phyloP scores from a whole-genome alignment of 2,113 vertebrate species.

The Pycnonotus jocosus region DNA sequence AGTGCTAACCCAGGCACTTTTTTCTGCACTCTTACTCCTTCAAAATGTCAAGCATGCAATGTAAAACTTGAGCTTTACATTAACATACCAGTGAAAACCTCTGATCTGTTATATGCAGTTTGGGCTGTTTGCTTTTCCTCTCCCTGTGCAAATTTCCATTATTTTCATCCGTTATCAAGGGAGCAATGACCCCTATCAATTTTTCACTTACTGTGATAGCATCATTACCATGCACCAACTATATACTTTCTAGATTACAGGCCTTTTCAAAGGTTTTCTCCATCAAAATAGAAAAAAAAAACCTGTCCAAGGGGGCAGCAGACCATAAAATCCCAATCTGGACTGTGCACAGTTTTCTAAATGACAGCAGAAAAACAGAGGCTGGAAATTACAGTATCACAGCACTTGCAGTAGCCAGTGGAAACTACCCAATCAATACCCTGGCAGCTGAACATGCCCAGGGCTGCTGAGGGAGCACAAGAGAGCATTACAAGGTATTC shows the following conservation, averaged over 20 bases:
- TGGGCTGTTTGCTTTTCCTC: neutral
- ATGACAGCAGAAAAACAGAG: constrained; percentile 48
- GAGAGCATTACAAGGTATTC: neutral
- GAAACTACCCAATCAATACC: constrained; percentile 43
- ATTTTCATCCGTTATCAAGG: neutral
- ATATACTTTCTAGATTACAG: constrained; percentile 37
- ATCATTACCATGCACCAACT: neutral
- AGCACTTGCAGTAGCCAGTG: constrained; percentile 43
- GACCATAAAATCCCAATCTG: constrained; percentile 69
- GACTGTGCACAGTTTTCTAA: constrained; percentile 45
- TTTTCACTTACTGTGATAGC: constrained; percentile 19
- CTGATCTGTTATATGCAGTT: neutral
- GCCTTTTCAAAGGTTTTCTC: constrained; percentile 56
- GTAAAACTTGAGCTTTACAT: neutral
- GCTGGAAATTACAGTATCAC: constrained; percentile 14
- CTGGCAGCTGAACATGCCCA: constrained; percentile 37
- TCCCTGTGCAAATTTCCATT: neutral
- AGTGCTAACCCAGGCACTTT: neutral
- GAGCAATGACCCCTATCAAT: neutral
- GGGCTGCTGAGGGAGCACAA: constrained; percentile 30
- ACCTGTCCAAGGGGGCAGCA: constrained; percentile 20
- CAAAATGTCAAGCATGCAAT: neutral
- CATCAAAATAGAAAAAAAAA: constrained; percentile 9
- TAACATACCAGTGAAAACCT: neutral
- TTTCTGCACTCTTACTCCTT: neutral